Percentiles rank a stretch among this genome's conserved stretches.
Evolutionary conservation across 2,888 invertebrate species (phyloP).

Genomic region (Drosophila colorata): DNA sequence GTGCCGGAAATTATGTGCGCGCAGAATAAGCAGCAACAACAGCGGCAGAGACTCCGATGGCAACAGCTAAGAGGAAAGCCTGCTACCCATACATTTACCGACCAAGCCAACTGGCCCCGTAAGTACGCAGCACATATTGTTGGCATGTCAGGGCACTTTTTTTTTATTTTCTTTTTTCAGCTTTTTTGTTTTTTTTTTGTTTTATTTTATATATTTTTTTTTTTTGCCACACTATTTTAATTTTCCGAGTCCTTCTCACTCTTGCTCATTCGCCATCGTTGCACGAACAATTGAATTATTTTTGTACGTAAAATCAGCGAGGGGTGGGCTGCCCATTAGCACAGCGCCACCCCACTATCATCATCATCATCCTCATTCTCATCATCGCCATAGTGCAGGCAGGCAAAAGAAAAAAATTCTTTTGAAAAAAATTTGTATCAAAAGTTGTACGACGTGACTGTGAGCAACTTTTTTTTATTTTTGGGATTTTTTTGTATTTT

Average conservation of each 20-base stretch:
- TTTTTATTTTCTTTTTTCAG: conserved; percentile 33
- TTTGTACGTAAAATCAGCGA: conserved; percentile 76
- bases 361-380: conserved; percentile 30
- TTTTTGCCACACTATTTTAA: conserved; percentile 70
- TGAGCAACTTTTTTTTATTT: conserved; percentile 53
- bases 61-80: conserved; percentile 40
- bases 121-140: conserved; percentile 67
- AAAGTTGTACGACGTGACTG: conserved; percentile 76
- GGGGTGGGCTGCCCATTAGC: conserved; percentile 82
- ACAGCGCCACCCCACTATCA: conserved; percentile 80
- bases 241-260: conserved; percentile 67
- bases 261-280: conserved; percentile 40
- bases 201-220: conserved; percentile 32
- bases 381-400: conserved; percentile 26
- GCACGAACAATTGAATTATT: conserved; percentile 83
- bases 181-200: conserved; percentile 50
- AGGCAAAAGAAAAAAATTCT: conserved; percentile 43
- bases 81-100: conserved; percentile 32
- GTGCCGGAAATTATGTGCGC: conserved; percentile 77
- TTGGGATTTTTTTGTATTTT: conserved; percentile 54
- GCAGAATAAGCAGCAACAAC: conserved; percentile 21
- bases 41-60: conserved; percentile 20
- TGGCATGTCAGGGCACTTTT: conserved; percentile 50
- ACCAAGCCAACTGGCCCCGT: conserved; percentile 25
- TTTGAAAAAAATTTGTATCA: conserved; percentile 67